phyloP scores from a whole-genome alignment of 2,113 vertebrate genomes.

The Columbina picui region DNA sequence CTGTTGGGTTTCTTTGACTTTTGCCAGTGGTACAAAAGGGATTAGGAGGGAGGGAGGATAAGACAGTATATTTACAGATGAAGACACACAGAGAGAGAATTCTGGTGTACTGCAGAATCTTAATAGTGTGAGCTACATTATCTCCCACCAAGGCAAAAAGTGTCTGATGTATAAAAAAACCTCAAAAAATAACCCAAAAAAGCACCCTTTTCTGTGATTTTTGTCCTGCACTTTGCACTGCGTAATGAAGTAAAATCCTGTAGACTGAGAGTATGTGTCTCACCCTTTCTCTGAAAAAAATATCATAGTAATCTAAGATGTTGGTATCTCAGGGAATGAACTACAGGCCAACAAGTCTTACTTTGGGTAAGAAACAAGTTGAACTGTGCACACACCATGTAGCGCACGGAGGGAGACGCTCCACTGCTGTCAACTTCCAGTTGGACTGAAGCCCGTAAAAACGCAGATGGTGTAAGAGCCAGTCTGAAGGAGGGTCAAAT shows the following conservation, averaged over 20 bases:
- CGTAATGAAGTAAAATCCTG: neutral
- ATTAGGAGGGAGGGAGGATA: neutral
- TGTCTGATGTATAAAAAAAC: neutral
- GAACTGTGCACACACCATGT: accelerated
- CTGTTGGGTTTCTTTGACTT: neutral
- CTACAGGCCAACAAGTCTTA: neutral
- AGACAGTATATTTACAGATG: neutral
- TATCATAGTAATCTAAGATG: neutral
- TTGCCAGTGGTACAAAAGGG: neutral
- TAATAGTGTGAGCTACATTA: neutral
- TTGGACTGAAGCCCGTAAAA: neutral
- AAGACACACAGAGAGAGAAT: neutral
- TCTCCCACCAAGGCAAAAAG: neutral
- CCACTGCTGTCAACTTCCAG: neutral
- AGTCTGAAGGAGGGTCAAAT: neutral
- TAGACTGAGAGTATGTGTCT: neutral
- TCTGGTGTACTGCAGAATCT: neutral
- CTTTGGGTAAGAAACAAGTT: too few relatives aligned
- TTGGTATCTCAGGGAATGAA: neutral
- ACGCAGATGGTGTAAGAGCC: neutral
- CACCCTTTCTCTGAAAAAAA: neutral
- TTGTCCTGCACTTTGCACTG: neutral
- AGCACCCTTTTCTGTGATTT: neutral
- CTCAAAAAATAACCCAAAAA: neutral
- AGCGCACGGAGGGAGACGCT: neutral